Conservation (phyloP, 2,888 invertebrate species). For the Gasteruption jaculator region DNA sequence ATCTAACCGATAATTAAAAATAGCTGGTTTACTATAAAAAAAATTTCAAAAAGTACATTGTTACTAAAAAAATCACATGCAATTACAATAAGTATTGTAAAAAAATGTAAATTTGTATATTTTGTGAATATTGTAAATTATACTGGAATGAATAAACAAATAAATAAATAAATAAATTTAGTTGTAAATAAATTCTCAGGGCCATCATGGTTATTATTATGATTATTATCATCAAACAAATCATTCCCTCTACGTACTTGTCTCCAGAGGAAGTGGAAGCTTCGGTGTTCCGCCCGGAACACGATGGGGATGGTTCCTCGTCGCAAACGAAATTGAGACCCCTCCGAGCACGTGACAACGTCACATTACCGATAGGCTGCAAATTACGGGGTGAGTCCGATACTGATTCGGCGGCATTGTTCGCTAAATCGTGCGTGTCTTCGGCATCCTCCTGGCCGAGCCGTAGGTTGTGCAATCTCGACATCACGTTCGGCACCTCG, state of each 20-base stretch:
- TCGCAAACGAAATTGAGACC: slow-evolving; percentile 36
- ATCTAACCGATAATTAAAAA: too few species aligned
- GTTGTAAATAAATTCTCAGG: too few species aligned
- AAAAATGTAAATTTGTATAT: too few species aligned
- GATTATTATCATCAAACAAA: too few species aligned
- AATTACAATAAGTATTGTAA: too few species aligned
- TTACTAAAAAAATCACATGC: too few species aligned
- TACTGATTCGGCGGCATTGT: slow-evolving; percentile 20
- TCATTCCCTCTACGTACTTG: slow-evolving; percentile 34
- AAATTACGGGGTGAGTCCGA: slow-evolving; percentile 36
- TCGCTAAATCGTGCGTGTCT: slow-evolving; percentile 22
- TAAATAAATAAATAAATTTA: slow-evolving; percentile 1
- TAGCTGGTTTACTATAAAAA: too few species aligned
- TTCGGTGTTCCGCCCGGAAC: slow-evolving; percentile 29
- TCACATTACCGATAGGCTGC: slow-evolving; percentile 34
- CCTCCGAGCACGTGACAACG: slow-evolving; percentile 35
- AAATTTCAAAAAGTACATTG: too few species aligned
- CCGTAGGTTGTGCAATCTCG: slow-evolving; percentile 34
- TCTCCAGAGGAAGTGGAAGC: slow-evolving; percentile 32
- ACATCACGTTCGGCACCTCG: slow-evolving; percentile 30
- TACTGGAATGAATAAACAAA: slow-evolving; percentile 1
- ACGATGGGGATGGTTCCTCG: slow-evolving; percentile 37
- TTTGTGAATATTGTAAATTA: background rate
- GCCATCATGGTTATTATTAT: too few species aligned
- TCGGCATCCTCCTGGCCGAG: slow-evolving; percentile 28